Base-by-base conservation (phyloP, 64 coral and sea anemone species). In the Hydrozoanthus tunicans region DNA sequence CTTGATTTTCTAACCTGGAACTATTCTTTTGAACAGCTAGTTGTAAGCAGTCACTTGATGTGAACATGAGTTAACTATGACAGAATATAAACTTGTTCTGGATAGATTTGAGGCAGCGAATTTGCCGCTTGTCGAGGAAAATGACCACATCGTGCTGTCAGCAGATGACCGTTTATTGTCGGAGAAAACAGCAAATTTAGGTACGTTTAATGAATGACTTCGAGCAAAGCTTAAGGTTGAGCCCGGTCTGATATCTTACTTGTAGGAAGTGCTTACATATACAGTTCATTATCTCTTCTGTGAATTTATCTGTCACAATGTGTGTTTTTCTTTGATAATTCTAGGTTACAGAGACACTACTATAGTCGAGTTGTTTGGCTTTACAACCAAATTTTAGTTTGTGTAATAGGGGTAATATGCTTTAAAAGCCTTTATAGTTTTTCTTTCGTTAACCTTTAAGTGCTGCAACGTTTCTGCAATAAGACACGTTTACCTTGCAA, bases 71-170 rank as follows among this genome's bases (percentile, higher is more conserved):
- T 69, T 69, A 69, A 69, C 64, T 56, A 85, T 85, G 82, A 85
- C 70, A n/a, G 82, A 85, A 64, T 55, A 56, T 15, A 85, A 67
- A 24, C 17, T 85, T 68, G 51, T 56, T 70, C 13, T 85, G 7
- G 82, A 56, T 7, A 15, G 14, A n/a, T 7, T 23, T 3, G 82
- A n/a, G 51, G 82, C 43, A 0, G 14, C n/a, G 25, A 70, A 85
- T 63, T 25, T 85, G 51, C 82, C 63, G 15, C 64, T 85, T 52
- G 53, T 85, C 32, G 82, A 85, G 53, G 82, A 85, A 85, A 85
- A 85, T 85, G 82, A 62, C 51, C 82, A 85, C 14, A 85, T 85
- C 51, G 14, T 67, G 6, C 51, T 85, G 6, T 20, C 82, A 70
- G 32, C 63, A 85, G 82, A 85, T 6, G 70, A 26, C 43, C 12